A percentile compares a stretch with the other conserved stretches of the same genome.
These are phyloP conservation scores for Hipposideros larvatus DNA, from an alignment of 2,797 vertebrate species.

Conservation along the genomic window DNA sequence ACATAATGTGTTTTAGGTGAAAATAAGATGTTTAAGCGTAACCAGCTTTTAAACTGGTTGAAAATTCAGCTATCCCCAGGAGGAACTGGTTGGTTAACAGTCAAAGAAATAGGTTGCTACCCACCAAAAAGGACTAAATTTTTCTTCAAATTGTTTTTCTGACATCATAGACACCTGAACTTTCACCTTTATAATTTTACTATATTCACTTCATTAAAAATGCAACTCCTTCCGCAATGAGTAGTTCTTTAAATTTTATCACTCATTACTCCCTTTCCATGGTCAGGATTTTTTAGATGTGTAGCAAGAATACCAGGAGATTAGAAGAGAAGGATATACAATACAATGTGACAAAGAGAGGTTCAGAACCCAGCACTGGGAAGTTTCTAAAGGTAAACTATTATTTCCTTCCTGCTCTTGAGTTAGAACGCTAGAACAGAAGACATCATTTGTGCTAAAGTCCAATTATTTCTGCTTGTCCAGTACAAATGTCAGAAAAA, in stretches of 20 bases:
- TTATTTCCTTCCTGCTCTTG: neutral
- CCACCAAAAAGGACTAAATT: neutral
- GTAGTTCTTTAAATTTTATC: neutral
- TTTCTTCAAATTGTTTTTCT: neutral
- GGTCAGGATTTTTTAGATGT: neutral
- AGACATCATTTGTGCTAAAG: constrained; percentile 10
- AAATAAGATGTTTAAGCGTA: constrained; percentile 7
- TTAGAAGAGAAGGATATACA: neutral
- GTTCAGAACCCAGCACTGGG: neutral
- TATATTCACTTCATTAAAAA: constrained; percentile 23
- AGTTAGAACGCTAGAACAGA: neutral
- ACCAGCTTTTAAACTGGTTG: neutral
- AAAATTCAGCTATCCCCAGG: neutral
- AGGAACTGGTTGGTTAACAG: neutral
- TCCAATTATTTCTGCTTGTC: constrained; percentile 38
- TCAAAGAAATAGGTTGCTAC: neutral
- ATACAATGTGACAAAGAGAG: neutral
- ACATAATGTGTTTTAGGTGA: constrained; percentile 27
- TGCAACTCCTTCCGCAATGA: neutral
- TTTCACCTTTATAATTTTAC: neutral
- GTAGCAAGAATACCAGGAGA: neutral
- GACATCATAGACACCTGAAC: neutral
- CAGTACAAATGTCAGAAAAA: neutral
- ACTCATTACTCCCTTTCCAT: neutral
- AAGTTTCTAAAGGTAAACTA: neutral